These are phyloP conservation scores for Mylabris phalerata DNA, from an alignment of 1,140 invertebrate species.

Conservation along the genomic window DNA sequence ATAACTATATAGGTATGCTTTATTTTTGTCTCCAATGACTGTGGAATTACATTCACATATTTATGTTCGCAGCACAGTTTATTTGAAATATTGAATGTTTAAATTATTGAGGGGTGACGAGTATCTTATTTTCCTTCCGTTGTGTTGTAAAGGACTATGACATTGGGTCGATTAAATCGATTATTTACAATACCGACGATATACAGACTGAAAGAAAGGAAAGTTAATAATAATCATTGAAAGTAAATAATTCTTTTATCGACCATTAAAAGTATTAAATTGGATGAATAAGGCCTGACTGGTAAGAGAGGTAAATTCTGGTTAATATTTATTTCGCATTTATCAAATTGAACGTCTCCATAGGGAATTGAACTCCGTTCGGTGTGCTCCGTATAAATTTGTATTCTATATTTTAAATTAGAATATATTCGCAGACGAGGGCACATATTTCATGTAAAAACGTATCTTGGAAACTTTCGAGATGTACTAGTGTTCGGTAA, in stretches of 20 bases:
- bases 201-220: no score
- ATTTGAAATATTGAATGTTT: no score
- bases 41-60: constrained; percentile 22
- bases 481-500: constrained; percentile 30
- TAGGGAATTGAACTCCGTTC: constrained; percentile 37
- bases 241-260: constrained; percentile 18
- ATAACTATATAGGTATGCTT: constrained; percentile 21
- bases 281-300: constrained; percentile 22
- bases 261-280: constrained; percentile 23
- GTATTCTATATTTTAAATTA: constrained; percentile 45
- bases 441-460: constrained; percentile 42
- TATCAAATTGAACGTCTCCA: constrained; percentile 41
- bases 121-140: no score
- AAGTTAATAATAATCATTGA: no score
- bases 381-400: constrained; percentile 39
- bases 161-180: no score
- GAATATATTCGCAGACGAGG: constrained; percentile 39
- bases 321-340: constrained; percentile 42
- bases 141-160: no score
- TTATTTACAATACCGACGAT: no score
- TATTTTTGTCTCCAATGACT: constrained; percentile 28
- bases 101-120: no score
- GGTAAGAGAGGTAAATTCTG: constrained; percentile 31
- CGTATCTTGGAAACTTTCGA: constrained; percentile 37
- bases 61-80: constrained; percentile 5